A percentile compares a stretch with the other conserved stretches of the same genome.
These are phyloP conservation scores for Dione vanillae DNA, from an alignment of 2,888 invertebrate genomes.

Conservation along the genomic window DNA sequence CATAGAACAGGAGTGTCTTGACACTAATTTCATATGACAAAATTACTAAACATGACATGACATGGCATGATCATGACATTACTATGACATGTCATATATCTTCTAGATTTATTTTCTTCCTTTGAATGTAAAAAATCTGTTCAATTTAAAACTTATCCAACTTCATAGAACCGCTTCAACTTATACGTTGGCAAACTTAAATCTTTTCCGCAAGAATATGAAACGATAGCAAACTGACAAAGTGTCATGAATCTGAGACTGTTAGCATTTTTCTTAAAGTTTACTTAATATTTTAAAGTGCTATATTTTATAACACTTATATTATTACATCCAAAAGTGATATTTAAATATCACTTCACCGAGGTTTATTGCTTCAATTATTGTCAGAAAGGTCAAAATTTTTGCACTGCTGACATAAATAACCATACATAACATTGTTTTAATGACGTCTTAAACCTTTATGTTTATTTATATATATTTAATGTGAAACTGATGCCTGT, in stretches of 20 bases:
- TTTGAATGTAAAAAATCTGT: not conserved
- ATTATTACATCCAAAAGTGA: not conserved
- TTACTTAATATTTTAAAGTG: not conserved
- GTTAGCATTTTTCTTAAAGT: slow-evolving; percentile 2
- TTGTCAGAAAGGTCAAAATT: not conserved
- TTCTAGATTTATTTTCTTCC: not conserved
- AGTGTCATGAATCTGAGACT: slow-evolving; percentile 18
- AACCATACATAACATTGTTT: not conserved
- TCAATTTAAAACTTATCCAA: not conserved
- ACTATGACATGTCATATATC: no score
- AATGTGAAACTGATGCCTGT: no score
- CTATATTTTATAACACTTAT: not conserved
- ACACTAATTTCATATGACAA: no score
- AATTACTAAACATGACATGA: no score
- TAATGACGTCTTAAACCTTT: not conserved
- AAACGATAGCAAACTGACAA: slow-evolving; percentile 19
- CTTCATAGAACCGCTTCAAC: not conserved
- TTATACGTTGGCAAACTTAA: not conserved
- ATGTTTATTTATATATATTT: no score
- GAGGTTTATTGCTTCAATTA: not conserved
- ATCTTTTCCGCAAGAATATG: slow-evolving; percentile 21
- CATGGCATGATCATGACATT: no score
- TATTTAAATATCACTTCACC: slow-evolving; percentile 4
- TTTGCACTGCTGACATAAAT: not conserved
- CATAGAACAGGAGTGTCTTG: no score